These are phyloP conservation scores for Drosophila sp. DNA, from an alignment of 1,140 invertebrate genomes.

Conservation along the genomic window DNA sequence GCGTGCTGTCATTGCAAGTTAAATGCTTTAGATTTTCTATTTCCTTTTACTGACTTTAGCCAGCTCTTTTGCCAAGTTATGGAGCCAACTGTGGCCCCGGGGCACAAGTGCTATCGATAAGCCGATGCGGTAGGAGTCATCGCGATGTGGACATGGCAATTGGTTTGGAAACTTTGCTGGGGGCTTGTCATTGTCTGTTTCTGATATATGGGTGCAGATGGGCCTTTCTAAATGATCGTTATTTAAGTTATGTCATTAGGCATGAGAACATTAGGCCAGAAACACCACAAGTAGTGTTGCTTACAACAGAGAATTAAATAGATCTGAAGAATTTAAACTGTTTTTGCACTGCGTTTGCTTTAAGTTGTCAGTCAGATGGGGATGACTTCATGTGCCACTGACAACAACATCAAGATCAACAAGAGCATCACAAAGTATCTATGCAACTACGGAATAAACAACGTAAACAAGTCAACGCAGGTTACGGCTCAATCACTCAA, in stretches of 20 bases:
- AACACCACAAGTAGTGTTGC: too few species aligned
- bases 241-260: constrained; percentile 12
- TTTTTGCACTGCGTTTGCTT: neutral
- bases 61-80: constrained; percentile 60
- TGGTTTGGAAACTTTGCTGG: constrained; percentile 66
- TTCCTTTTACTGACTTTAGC: constrained; percentile 22
- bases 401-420: constrained; percentile 32
- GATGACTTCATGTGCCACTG: constrained; percentile 41
- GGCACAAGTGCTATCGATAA: constrained; percentile 11
- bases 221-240: constrained; percentile 29
- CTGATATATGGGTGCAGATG: constrained; percentile 63
- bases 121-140: constrained; percentile 35
- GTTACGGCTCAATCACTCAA: constrained; percentile 74
- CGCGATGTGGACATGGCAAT: constrained; percentile 49
- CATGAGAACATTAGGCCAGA: too few species aligned
- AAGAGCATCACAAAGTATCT: constrained; percentile 28
- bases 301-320: too few species aligned
- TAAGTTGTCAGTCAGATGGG: neutral
- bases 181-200: constrained; percentile 57
- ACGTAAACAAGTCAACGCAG: constrained; percentile 74
- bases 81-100: constrained; percentile 59
- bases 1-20: constrained; percentile 67
- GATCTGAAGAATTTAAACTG: too few species aligned
- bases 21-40: constrained; percentile 67
- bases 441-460: constrained; percentile 19